Percentiles rank a stretch among this genome's conserved stretches.
phyloP scores from a whole-genome alignment of 1,140 invertebrate species.

The Drosophila ohnishii region DNA sequence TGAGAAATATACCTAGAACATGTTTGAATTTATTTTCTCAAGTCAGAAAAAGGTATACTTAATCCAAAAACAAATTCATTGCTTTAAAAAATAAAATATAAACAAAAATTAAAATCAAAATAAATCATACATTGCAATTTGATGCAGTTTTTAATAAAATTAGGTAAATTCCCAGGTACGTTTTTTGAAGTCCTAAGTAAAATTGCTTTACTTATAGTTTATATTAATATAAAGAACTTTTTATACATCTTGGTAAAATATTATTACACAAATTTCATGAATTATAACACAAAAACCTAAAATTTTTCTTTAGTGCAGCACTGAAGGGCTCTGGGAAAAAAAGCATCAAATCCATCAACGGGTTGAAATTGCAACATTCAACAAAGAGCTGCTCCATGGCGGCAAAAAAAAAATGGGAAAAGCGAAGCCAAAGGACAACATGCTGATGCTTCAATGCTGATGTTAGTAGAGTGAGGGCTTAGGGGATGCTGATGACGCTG shows the following conservation, averaged over 20 bases:
- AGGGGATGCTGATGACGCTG: constrained; percentile 57
- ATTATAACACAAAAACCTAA: not conserved
- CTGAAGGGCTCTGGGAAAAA: constrained; percentile 39
- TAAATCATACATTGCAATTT: too few relatives aligned
- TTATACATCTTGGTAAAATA: not conserved
- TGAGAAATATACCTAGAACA: not conserved
- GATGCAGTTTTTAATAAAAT: too few relatives aligned
- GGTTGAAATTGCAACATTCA: constrained; percentile 80
- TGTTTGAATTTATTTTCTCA: not conserved
- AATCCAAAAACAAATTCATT: too few relatives aligned
- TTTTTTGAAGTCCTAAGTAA: too few relatives aligned
- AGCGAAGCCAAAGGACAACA: constrained; percentile 58
- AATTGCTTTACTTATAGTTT: too few relatives aligned
- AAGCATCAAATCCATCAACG: constrained; percentile 77
- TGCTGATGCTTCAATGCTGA: constrained; percentile 65
- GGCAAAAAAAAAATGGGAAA: constrained; percentile 30
- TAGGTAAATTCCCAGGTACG: too few relatives aligned
- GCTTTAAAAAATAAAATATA: not conserved
- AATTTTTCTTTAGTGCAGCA: constrained; percentile 5
- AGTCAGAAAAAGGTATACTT: not conserved
- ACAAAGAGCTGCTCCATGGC: constrained; percentile 29
- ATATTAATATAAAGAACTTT: not conserved
- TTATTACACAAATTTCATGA: not conserved
- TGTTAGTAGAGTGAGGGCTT: constrained; percentile 20
- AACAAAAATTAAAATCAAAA: too few relatives aligned